Conservation (phyloP, 2,797 vertebrate species). For the Leptoclinus maculatus region DNA sequence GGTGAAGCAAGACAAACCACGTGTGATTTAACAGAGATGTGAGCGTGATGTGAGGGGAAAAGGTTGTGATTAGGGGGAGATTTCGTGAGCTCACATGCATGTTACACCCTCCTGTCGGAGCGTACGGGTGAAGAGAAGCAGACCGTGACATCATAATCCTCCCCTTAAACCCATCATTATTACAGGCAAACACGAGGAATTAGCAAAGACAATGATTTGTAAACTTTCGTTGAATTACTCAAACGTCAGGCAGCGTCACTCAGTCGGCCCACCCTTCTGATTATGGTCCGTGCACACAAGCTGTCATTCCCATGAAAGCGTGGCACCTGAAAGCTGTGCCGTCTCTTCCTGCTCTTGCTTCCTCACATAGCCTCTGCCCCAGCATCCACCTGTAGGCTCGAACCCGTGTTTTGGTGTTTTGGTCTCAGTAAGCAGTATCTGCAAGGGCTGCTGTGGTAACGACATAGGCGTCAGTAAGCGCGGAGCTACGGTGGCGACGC, state of each 20-base stretch:
- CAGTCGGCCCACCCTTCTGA: neutral
- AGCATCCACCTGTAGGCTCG: neutral
- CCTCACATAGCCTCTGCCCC: neutral
- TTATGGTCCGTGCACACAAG: neutral
- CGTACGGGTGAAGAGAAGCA: neutral
- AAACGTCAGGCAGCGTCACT: neutral
- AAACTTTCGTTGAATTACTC: neutral
- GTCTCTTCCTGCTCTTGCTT: neutral
- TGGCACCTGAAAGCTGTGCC: neutral
- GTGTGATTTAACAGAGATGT: neutral
- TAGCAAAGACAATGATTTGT: neutral
- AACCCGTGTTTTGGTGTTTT: no score
- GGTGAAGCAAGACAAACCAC: neutral
- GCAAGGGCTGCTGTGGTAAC: no score
- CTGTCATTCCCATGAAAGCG: neutral
- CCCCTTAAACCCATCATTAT: neutral
- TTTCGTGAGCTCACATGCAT: neutral
- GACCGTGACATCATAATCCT: neutral
- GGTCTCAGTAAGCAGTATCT: no score
- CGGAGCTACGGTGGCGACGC: no score
- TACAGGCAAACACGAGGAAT: neutral
- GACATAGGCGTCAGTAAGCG: no score
- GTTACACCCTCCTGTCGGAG: neutral
- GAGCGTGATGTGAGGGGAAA: neutral
- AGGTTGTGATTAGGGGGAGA: neutral